A percentile compares a stretch with the other conserved stretches of the same genome.
Conservation (phyloP, 2,113 vertebrate genomes). For the Antechinus stuartii region DNA sequence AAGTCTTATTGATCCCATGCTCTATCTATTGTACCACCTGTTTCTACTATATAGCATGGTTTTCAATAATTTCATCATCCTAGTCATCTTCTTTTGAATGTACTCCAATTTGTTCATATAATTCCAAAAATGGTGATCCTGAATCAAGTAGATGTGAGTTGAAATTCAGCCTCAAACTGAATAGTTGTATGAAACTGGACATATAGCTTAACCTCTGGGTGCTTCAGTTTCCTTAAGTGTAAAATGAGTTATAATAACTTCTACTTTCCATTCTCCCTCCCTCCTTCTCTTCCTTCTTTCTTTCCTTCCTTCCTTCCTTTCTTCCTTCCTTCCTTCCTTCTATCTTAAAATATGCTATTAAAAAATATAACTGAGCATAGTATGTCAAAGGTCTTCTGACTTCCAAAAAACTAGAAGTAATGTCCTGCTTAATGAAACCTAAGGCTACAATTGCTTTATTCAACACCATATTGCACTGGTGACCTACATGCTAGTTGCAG, state of each 20-base stretch:
- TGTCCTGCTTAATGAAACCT: neutral
- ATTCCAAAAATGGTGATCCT: neutral
- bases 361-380: neutral
- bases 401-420: neutral
- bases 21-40: neutral
- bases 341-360: neutral
- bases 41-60: neutral
- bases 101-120: neutral
- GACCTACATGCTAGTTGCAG: neutral
- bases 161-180: neutral
- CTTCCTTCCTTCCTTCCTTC: neutral
- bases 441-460: neutral
- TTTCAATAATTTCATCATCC: neutral
- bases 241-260: neutral
- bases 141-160: neutral
- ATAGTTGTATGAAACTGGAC: neutral
- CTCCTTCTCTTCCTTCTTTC: too few relatives aligned
- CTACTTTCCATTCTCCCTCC: neutral
- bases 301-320: too few relatives aligned
- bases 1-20: neutral
- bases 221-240: neutral
- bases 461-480: neutral
- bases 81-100: neutral
- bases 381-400: neutral
- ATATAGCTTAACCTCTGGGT: neutral